These are phyloP conservation scores for Petrocephalus zakoni DNA, from an alignment of 2,113 vertebrate species.

Conservation along the genomic window DNA sequence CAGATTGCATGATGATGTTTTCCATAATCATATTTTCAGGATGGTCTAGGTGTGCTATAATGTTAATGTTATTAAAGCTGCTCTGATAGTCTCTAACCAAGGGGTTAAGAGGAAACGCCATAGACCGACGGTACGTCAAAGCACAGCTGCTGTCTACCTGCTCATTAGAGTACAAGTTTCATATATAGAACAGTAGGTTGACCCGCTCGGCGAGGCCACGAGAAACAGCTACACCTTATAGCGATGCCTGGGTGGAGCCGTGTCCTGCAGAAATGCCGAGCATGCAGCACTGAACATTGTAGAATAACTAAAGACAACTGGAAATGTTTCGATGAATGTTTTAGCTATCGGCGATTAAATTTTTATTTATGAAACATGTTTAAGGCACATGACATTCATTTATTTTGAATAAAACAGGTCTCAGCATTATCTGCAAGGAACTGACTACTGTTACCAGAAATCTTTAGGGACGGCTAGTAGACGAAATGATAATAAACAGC, in stretches of 20 bases:
- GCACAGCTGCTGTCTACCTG: slow-evolving; percentile 14
- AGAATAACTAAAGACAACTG: background rate
- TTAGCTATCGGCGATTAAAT: background rate
- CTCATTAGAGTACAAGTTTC: slow-evolving; percentile 10
- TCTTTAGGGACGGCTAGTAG: background rate
- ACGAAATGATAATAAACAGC: background rate
- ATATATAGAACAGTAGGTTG: slow-evolving; percentile 8
- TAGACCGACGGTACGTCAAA: background rate
- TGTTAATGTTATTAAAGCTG: slow-evolving; percentile 8
- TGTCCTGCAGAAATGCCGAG: background rate
- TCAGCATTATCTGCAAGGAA: background rate
- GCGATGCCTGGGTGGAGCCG: background rate
- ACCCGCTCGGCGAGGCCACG: background rate
- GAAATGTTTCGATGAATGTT: background rate
- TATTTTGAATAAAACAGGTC: background rate
- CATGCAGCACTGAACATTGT: background rate
- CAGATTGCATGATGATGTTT: too few relatives aligned
- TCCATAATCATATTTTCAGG: background rate
- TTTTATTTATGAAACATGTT: background rate
- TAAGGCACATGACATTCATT: background rate
- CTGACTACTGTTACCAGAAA: background rate
- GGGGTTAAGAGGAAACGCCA: background rate
- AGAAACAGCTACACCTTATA: background rate
- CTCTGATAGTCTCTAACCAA: background rate
- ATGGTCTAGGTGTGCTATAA: background rate